Evolutionary conservation across 2,797 vertebrate genomes (phyloP), one percentile per base, ranked within the genome.

Genomic region (Hoplostethus atlanticus): DNA sequence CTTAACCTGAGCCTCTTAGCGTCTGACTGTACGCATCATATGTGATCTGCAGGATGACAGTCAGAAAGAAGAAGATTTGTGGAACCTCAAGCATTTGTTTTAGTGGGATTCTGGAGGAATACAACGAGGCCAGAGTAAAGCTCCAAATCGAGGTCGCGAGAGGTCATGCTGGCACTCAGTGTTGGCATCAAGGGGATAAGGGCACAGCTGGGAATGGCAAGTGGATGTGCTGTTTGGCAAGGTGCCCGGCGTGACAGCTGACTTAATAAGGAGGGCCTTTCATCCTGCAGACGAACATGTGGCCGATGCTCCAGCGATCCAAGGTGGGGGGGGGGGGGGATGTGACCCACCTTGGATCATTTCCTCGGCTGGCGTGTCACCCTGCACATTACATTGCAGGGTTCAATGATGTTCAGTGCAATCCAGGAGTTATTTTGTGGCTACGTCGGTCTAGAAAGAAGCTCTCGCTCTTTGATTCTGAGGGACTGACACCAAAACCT

Each of bases 201-300:
- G 58, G 68, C 87, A 84, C 82, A 91, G 81, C 82, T 89, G 84
- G 86, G 80, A 81, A 77, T 84, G 82, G 73, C 60, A 63, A 78
- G 77, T 76, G 64, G 85, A 82, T 76, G 76, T 64, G 63, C 57
- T 25, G 16, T 73, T 82, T 88, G 86, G 87, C 86, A 56, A 28
- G 44, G 56, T 63, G 76, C 82, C 82, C 36, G 0, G 76, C 53
- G 74, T 76, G 84, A 87, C 83, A 90, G 86, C 85, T 87, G 88
- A 90, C 82, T 84, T 77, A 64, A 79, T 75, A 65, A 88, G 77
- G 65, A 83, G 47, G 76, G 46, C 65, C 69, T 88, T 86, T 87
- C 70, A 84, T 89, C 79, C 71, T 64, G 71, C 56, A 79, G 71
- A 80, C 42, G 15, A 85, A 79, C 80, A 72, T 77, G 83, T 87